Evolutionary conservation across 2,113 vertebrate species (phyloP), one percentile per base, ranked within the genome.

Genomic region (Jaculus jaculus): DNA sequence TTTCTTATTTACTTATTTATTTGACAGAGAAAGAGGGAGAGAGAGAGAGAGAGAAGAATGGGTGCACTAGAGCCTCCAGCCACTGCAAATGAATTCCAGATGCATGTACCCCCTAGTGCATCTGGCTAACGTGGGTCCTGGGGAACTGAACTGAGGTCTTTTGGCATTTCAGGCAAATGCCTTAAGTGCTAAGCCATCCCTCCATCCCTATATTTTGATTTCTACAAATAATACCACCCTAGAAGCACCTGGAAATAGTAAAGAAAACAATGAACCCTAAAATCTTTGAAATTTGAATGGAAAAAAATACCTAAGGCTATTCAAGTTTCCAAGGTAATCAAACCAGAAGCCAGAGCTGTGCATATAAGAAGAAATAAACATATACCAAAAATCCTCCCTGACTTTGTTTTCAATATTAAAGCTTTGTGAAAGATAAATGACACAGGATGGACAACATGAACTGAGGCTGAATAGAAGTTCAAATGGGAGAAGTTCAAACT

Each of bases 391-490:
- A 71, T 65, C 10, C 10, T 87, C 30, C 24, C 13, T 90, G 21
- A 13, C 30, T 71, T 94, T 73, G 16, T 78, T 96, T 94, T 83
- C 10, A 92, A 73, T 82, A 90, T 89, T 79, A 92, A 87, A 83
- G n/a, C 30, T 51, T 23, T 89, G 92, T 32, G 60, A 92, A 95
- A 95, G 83, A 65, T 51, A 91, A 91, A 88, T 54, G 87, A 87
- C 51, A 77, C 3, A 54, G 80, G 30, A 23, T 89, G 16, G 23
- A 51, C 17, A 61, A 71, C 87, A 72, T 75, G 73, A 84, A 79
- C 16, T 15, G 51, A 79, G 47, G 18, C 30, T 34, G 68, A 63
- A 72, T 60, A 90, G 34, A 89, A 89, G 80, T 51, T 90, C 80
- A 91, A 34, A 21, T 34, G 90, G 39, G 16, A 15, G 0, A 95